These are phyloP conservation scores for Napeogenes sylphis DNA, from an alignment of 2,888 invertebrate species.

Conservation along the genomic window DNA sequence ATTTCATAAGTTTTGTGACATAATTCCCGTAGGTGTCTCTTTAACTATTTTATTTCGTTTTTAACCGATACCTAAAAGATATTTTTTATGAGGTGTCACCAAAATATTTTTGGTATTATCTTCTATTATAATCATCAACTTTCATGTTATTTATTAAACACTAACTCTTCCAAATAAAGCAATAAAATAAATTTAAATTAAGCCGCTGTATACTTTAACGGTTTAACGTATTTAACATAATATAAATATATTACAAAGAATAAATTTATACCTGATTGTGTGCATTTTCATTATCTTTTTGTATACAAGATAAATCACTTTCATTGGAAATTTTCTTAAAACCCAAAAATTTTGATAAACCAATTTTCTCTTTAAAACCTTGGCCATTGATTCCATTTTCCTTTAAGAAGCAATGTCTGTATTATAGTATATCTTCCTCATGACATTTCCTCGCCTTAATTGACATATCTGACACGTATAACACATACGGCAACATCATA, in stretches of 20 bases:
- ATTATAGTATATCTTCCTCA: conserved; percentile 11
- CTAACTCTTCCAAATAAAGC: conserved; percentile 16
- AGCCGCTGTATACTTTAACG: not conserved
- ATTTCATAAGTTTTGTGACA: conserved; percentile 33
- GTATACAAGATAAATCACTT: no score
- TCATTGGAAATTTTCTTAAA: no score
- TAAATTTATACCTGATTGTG: no score
- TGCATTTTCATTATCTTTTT: no score
- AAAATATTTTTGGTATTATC: conserved; percentile 22
- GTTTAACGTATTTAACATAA: not conserved
- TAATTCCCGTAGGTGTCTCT: conserved; percentile 31
- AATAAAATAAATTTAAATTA: conserved; percentile 17
- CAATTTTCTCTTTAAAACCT: no score
- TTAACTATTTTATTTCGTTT: conserved; percentile 25
- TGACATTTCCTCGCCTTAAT: conserved; percentile 26
- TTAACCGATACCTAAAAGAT: conserved; percentile 16
- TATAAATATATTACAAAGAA: no score
- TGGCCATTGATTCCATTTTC: no score
- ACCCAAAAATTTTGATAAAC: no score
- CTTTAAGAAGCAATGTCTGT: no score
- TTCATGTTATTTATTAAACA: conserved; percentile 13
- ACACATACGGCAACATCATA: conserved; percentile 28
- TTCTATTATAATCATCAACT: conserved; percentile 15
- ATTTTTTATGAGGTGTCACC: conserved; percentile 26
- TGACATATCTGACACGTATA: conserved; percentile 34